Percentiles rank a stretch among this genome's conserved stretches.
Evolutionary conservation across 2,113 vertebrate species (phyloP).

Genomic region (Empidonax alnorum): DNA sequence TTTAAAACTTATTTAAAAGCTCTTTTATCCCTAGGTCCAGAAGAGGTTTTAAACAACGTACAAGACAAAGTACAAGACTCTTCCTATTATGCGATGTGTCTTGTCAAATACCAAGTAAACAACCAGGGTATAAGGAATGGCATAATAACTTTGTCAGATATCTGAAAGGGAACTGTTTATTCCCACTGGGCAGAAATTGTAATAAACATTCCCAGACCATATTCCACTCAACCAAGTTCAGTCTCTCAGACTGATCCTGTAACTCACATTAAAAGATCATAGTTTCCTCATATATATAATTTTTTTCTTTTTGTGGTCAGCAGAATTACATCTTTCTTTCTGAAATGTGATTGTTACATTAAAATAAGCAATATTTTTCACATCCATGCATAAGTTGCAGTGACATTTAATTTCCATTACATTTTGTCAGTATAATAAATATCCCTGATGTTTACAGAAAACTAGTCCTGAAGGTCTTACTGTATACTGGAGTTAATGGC

Average conservation of each 20-base stretch:
- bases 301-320: neutral
- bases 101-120: neutral
- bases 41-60: neutral
- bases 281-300: neutral
- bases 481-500: neutral
- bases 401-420: neutral
- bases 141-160: neutral
- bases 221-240: neutral
- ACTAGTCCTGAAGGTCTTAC: neutral
- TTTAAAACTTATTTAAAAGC: neutral
- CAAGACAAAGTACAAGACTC: neutral
- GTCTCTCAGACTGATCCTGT: neutral
- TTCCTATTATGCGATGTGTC: neutral
- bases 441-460: neutral
- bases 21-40: neutral
- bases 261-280: neutral
- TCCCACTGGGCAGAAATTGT: neutral
- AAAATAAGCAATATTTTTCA: neutral
- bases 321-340: neutral
- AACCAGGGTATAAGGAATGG: rapidly evolving
- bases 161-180: neutral
- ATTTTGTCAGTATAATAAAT: neutral
- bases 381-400: neutral
- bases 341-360: neutral
- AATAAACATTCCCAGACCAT: neutral